These are phyloP conservation scores for Crossocerus cetratus DNA, from an alignment of 2,888 invertebrate species.

Conservation along the genomic window DNA sequence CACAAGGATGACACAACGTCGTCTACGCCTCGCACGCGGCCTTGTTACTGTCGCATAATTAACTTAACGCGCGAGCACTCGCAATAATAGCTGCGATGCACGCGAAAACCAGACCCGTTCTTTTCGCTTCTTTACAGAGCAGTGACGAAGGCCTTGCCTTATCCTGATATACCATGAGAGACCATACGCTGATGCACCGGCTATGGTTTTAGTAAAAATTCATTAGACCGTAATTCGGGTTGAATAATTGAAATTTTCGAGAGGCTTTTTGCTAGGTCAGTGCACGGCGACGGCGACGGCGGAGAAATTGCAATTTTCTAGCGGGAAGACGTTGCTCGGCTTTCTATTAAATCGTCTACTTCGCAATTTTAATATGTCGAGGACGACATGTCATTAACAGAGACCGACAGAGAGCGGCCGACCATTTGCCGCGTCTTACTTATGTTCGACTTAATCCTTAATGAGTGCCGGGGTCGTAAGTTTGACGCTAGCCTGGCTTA, in stretches of 20 bases:
- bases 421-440: slow-evolving; percentile 55
- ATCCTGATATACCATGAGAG: not conserved
- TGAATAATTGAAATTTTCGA: not conserved
- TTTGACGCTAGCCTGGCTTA: slow-evolving; percentile 46
- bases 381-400: slow-evolving; percentile 49
- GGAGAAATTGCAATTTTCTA: slow-evolving; percentile 7
- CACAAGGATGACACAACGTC: slow-evolving; percentile 53
- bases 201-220: not conserved
- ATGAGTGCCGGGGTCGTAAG: slow-evolving; percentile 55
- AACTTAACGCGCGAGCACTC: slow-evolving; percentile 32
- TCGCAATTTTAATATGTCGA: slow-evolving; percentile 49
- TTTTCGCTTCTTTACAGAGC: not conserved
- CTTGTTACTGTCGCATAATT: slow-evolving; percentile 53
- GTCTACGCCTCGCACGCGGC: slow-evolving; percentile 40
- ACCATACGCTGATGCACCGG: not conserved
- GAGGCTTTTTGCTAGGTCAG: not conserved
- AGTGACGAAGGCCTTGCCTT: not conserved
- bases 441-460: slow-evolving; percentile 56
- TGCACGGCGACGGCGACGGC: not conserved
- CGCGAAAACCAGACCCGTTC: slow-evolving; percentile 10
- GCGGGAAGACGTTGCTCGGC: slow-evolving; percentile 11
- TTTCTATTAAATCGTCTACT: slow-evolving; percentile 39
- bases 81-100: slow-evolving; percentile 29
- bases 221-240: not conserved
- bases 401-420: slow-evolving; percentile 1